Conservation (phyloP, 2,888 invertebrate species). For the Nemotelus pantherinus region DNA sequence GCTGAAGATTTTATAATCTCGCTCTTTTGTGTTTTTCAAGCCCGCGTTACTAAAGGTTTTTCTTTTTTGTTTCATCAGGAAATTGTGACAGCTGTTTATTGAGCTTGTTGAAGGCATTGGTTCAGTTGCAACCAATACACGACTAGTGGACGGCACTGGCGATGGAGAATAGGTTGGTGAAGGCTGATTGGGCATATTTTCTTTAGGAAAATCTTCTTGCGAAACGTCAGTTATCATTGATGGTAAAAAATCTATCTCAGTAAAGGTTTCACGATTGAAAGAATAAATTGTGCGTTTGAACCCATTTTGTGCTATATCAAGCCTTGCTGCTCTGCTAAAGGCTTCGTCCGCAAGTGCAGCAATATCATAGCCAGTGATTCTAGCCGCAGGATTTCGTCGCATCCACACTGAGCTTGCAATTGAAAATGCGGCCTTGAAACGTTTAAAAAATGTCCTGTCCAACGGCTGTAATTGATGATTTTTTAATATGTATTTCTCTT, state of each 20-base stretch:
- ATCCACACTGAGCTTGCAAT: slow-evolving; percentile 13
- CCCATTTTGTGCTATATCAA: slow-evolving; percentile 25
- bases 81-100: background rate
- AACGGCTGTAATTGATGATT: slow-evolving; percentile 10
- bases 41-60: background rate
- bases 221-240: too few species aligned
- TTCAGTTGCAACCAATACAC: background rate
- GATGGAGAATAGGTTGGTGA: background rate
- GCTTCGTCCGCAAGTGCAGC: slow-evolving; percentile 1
- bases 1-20: background rate
- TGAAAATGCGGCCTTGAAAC: slow-evolving; percentile 3
- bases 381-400: slow-evolving; percentile 10
- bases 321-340: background rate
- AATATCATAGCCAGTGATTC: slow-evolving; percentile 33
- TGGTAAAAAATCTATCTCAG: background rate
- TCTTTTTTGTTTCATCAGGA: background rate
- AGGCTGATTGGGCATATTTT: slow-evolving; percentile 7
- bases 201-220: too few species aligned
- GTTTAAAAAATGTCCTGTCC: slow-evolving; percentile 25
- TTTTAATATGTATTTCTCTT: background rate
- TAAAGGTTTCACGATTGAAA: slow-evolving; percentile 11
- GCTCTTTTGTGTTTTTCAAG: background rate
- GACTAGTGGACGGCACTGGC: background rate
- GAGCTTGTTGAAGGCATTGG: background rate
- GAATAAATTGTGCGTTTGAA: slow-evolving; percentile 28